Evolutionary conservation across 2,888 invertebrate species (phyloP).

Genomic region (Rhogogaster chlorosoma): DNA sequence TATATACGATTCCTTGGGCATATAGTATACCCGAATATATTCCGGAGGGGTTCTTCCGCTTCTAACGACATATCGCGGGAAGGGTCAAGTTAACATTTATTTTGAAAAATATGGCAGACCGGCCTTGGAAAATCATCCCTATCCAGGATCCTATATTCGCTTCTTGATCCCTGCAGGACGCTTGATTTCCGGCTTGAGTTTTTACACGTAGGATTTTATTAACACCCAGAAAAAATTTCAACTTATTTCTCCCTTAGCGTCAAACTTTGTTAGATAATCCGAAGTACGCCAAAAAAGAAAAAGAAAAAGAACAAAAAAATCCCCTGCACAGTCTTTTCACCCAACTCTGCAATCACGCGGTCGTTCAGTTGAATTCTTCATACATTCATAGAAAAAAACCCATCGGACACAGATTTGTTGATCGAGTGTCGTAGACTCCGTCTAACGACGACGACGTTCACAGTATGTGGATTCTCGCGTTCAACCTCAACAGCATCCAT

Average conservation of each 20-base stretch:
- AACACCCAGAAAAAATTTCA: slow-evolving; percentile 14
- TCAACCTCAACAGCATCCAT: slow-evolving; percentile 61
- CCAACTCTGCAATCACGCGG: not conserved
- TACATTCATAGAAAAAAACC: not conserved
- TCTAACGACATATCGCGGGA: slow-evolving; percentile 26
- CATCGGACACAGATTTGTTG: not conserved
- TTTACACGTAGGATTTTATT: not conserved
- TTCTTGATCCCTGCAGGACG: slow-evolving; percentile 14
- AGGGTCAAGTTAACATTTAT: slow-evolving; percentile 49
- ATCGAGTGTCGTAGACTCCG: not conserved
- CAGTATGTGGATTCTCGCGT: not conserved
- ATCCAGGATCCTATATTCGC: slow-evolving; percentile 29
- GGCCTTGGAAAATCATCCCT: slow-evolving; percentile 19
- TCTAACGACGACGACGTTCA: not conserved
- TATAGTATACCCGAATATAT: slow-evolving; percentile 36
- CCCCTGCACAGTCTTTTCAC: not conserved
- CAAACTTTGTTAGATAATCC: slow-evolving; percentile 25
- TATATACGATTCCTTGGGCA: slow-evolving; percentile 21
- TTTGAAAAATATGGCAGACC: slow-evolving; percentile 27
- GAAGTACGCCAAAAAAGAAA: not conserved
- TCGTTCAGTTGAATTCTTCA: not conserved
- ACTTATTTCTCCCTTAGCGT: not conserved
- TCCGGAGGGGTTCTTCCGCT: not conserved
- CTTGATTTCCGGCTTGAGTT: slow-evolving; percentile 27
- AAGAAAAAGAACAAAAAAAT: not conserved